These are phyloP conservation scores for Pararge aegeria DNA, from an alignment of 1,140 invertebrate species.

Conservation along the genomic window DNA sequence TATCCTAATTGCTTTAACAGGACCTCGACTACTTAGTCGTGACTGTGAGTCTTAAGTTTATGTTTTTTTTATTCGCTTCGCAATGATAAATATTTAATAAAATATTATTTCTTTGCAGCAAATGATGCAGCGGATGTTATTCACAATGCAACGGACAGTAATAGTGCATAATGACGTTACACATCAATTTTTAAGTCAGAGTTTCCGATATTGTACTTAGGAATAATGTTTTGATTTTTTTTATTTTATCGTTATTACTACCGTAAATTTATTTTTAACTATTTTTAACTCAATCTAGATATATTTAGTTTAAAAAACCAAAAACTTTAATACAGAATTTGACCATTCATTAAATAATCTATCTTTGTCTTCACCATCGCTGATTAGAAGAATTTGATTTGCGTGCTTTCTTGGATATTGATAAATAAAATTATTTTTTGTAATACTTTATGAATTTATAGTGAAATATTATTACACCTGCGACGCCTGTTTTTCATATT, in stretches of 20 bases:
- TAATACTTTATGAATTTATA: no score
- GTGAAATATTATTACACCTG: no score
- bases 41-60: constrained; percentile 46
- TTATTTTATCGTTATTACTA: no score
- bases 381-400: no score
- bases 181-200: neutral
- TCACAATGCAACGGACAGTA: neutral
- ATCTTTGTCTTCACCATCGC: no score
- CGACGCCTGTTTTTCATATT: no score
- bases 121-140: neutral
- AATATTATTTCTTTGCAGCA: neutral
- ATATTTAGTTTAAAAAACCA: no score
- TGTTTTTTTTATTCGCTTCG: neutral
- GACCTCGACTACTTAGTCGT: constrained; percentile 84
- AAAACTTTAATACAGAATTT: no score
- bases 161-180: neutral
- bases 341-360: no score
- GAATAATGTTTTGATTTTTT: neutral
- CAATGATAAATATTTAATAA: neutral
- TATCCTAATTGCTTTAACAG: constrained; percentile 89
- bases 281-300: no score
- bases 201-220: neutral
- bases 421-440: no score
- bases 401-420: no score
- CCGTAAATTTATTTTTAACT: neutral